Base-by-base conservation (phyloP, 2,888 invertebrate genomes). In the Drosophila multiciliata region DNA sequence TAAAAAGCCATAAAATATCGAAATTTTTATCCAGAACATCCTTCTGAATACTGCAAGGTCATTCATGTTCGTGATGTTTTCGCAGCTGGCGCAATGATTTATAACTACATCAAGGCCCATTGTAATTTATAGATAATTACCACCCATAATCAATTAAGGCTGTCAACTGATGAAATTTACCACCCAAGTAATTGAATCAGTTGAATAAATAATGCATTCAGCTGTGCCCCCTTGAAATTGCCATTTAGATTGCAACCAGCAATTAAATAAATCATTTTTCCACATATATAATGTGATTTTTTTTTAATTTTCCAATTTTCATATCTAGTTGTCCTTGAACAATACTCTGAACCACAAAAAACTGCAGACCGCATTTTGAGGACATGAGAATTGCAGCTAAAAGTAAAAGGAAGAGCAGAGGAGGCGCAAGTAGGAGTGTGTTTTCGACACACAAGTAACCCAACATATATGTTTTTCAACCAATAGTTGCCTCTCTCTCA, bases 241-340 rank as follows among this genome's bases (percentile, higher is more conserved):
- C 38, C 26, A 5, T 62, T 17, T 20, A 17, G 20, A 38, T 33
- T 42, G 20, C 32, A 36, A 35, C 23, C n/a, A 20, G 6, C 9
- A 17, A 17, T 40, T 29, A 26, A 6, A 68, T 65, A 69, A 79
- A 75, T 76, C 64, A 79, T 26, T 59, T 48, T 48, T 23, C 40
- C 45, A 42, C 42, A 79, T 59, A 45, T 45, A 69, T 68, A 29
- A 15, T 20, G 15, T 15, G 12, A 36, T 40, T 20, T 26, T 36
- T 50, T 32, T 48, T 52, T 57, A 33, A 53, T 20, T 12, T 15
- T 7, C 26, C 29, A 36, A 50, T 52, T 50, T 50, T 64, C 29
- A 54, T 58, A 61, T 57, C 60, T 58, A 35, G 52, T 62, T 42
- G 48, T 35, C 40, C 32, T 65, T n/a, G 20, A 40, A 33, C 20